Conservation (phyloP, 2,888 invertebrate genomes). For the Drosophila koepferae region DNA sequence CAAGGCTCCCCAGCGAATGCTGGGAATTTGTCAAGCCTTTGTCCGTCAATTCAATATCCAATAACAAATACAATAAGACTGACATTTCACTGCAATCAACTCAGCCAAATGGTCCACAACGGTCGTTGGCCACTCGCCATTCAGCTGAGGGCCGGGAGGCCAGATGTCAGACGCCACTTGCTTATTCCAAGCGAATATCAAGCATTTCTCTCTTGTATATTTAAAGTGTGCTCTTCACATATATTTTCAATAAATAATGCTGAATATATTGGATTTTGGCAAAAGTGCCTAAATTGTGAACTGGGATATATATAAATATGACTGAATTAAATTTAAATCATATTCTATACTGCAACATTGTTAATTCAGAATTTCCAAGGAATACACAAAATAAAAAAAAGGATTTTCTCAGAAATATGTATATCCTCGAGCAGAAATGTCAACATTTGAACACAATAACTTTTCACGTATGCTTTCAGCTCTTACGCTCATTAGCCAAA, state of each 20-base stretch:
- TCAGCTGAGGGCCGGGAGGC: neutral
- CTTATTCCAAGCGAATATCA: neutral
- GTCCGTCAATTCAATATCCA: conserved; percentile 18
- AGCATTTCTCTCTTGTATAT: neutral
- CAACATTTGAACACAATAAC: neutral
- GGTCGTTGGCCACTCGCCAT: conserved; percentile 14
- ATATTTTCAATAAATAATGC: neutral
- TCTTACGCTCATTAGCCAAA: conserved; percentile 13
- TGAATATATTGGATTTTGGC: neutral
- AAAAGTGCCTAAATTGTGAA: neutral
- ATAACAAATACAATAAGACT: conserved; percentile 34
- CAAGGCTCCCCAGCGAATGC: conserved; percentile 8
- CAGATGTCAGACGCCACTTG: conserved; percentile 17
- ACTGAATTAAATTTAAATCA: neutral
- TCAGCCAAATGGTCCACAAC: conserved; percentile 8
- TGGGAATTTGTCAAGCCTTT: conserved; percentile 18
- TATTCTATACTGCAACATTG: neutral
- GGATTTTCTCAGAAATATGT: neutral
- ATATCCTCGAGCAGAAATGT: neutral
- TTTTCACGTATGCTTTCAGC: neutral
- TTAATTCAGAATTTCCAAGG: neutral
- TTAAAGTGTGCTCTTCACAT: neutral
- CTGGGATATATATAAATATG: neutral
- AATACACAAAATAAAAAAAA: neutral
- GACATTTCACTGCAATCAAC: conserved; percentile 31